A percentile compares a stretch with the other conserved stretches of the same genome.
phyloP scores from a whole-genome alignment of 2,888 invertebrate genomes.

The Oscheius sp. region DNA sequence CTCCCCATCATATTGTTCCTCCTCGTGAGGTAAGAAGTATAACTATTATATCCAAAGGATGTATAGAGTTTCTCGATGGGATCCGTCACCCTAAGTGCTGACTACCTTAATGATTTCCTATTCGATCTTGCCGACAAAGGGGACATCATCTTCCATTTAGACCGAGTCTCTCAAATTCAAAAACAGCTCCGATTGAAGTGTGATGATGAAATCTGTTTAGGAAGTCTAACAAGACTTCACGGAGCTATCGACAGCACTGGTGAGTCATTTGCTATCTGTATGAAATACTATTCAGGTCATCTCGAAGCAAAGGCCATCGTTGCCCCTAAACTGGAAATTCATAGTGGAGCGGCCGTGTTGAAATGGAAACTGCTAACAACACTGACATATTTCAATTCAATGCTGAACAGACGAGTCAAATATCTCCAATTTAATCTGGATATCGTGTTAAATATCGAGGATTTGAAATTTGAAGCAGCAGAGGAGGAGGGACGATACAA shows the following conservation, averaged over 20 bases:
- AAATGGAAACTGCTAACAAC: constrained; percentile 4
- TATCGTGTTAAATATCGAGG: constrained; percentile 13
- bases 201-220: constrained; percentile 13
- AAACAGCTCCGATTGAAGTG: constrained; percentile 14
- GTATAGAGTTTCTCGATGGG: constrained; percentile 8
- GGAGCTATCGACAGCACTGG: constrained; percentile 23
- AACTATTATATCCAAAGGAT: background rate
- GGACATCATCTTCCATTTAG: constrained; percentile 28
- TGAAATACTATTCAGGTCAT: constrained; percentile 13
- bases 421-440: constrained; percentile 19
- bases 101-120: constrained; percentile 22
- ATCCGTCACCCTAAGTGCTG: constrained; percentile 7
- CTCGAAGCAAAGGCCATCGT: constrained; percentile 16
- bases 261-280: background rate
- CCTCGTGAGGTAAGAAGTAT: constrained; percentile 28
- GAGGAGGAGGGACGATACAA: constrained; percentile 23
- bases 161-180: constrained; percentile 21
- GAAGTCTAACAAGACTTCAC: constrained; percentile 4
- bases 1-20: background rate
- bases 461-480: constrained; percentile 14
- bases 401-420: background rate
- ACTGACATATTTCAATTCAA: constrained; percentile 4
- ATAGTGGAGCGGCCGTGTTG: constrained; percentile 6
- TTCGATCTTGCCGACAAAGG: constrained; percentile 23
- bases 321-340: constrained; percentile 12